Base-by-base conservation (phyloP, 2,797 vertebrate species). In the Thripadectes ignobilis region DNA sequence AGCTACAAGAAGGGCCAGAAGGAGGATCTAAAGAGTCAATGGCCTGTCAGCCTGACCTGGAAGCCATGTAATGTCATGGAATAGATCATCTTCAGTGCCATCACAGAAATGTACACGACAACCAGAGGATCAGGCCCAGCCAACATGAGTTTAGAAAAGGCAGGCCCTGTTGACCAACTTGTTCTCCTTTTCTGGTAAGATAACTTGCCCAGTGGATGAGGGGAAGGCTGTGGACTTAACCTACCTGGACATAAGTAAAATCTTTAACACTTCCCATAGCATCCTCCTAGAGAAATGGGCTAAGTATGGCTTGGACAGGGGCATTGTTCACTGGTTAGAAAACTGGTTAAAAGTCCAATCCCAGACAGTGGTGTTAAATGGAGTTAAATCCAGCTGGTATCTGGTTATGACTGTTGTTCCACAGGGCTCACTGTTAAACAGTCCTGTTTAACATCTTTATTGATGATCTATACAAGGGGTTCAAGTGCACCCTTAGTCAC, bases 31-130 rank as follows among this genome's bases (percentile, higher is more conserved):
- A 46, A 24, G 20, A 73, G 2, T 18, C 68, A 13, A 6, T 6
- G 29, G 12, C 14, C 13, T 49, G 4, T 59, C 45, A 81, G 1
- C 1, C 20, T 81, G 61, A 66, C 14, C 36, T 65, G 0, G 0
- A 7, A 55, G 23, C 9, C 0, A 0, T 8, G 9, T 36, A 72
- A 76, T 4, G 1, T 46, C 30, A 41, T 36, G 26, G 51, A 81
- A 17, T 13, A 22, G 11, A 26, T 55, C 10, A 32, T 24, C 27
- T 19, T 46, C 24, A 24, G 8, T 32, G 21, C n/a, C 27, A 59
- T 46, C 45, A 52, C 0, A 0, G 17, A 38, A 73, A 52, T 34
- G 11, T 34, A 24, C 9, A 30, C n/a, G 17, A 39, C 20, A 73
- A 45, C 9, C 23, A 52, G 38, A 58, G 3, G 3, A 45, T 51